Percentiles rank a stretch among this genome's conserved stretches.
Evolutionary conservation across 2,113 vertebrate species (phyloP).

Genomic region (Grantiella picta): DNA sequence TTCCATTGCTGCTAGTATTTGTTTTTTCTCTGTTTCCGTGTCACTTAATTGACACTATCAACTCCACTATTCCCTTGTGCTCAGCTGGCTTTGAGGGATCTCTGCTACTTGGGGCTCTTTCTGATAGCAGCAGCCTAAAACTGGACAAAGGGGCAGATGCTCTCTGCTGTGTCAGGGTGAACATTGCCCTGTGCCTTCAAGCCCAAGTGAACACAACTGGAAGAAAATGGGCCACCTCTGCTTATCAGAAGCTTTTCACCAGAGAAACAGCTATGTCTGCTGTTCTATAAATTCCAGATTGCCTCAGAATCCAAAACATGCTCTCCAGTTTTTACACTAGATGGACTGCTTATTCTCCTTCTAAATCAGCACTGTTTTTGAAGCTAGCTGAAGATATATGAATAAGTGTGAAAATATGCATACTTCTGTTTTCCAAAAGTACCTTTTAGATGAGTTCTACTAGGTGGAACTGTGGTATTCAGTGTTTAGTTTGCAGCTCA

Average conservation of each 20-base stretch:
- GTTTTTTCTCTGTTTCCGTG: background rate
- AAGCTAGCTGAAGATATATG: background rate
- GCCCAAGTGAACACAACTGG: background rate
- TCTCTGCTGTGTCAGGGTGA: background rate
- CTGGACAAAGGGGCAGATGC: background rate
- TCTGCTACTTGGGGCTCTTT: background rate
- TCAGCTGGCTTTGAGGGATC: background rate
- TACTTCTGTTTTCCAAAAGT: background rate
- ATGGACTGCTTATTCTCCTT: background rate
- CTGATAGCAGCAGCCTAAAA: background rate
- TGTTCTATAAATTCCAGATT: background rate
- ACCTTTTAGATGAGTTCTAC: background rate
- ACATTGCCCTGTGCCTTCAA: background rate
- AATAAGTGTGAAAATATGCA: background rate
- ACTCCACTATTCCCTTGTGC: background rate
- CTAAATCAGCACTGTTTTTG: background rate
- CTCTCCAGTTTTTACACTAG: background rate
- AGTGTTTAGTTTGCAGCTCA: background rate
- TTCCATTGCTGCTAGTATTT: background rate
- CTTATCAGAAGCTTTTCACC: background rate
- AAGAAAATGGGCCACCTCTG: background rate
- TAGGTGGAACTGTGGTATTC: background rate
- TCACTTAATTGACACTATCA: background rate
- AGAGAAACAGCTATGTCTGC: background rate
- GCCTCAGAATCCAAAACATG: background rate